Evolutionary conservation across 2,797 vertebrate species (phyloP), one percentile per base, ranked within the genome.

Genomic region (Crenuchus spilurus): DNA sequence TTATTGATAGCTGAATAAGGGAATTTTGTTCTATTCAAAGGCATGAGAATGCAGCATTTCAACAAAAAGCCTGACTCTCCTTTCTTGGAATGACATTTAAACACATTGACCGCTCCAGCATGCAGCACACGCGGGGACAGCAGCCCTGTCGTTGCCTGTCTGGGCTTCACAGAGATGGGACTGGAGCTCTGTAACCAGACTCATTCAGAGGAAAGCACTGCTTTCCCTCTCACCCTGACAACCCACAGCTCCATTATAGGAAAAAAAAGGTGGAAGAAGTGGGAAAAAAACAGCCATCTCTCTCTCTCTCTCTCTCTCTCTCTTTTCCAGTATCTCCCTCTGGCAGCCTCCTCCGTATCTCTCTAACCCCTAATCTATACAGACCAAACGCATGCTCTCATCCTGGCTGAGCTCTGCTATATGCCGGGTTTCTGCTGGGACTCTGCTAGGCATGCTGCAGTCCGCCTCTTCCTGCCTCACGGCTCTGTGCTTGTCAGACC

Each of bases 401-500:
- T 80, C 72, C 78, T 75, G 75, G 48, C 31, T 75, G 78, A 82
- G 74, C 76, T 76, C 60, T 72, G 35, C 76, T 80, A 72, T 82
- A 79, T 24, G 46, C 79, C 8, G 69, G 74, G 71, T 44, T 76
- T 77, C 44, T 64, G 71, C 65, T 62, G 55, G 72, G 79, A 75
- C 51, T 42, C 44, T n/a, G 70, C 57, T 65, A 70, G 51, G 63
- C 52, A 74, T 52, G 67, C 70, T 65, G 51, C 58, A 74, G 54
- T 70, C 87, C 67, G 11, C 79, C 82, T 83, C 76, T 88, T 90
- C 77, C 80, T 89, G 87, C 89, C 89, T 78, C 69, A 84, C 68
- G 80, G 83, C 77, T 87, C 90, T 89, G 85, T 82, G 84, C 89
- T 87, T 84, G 83, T 92, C 78, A 88, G 89, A 90, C 90, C 88